Evolutionary conservation across 1,140 invertebrate genomes (phyloP), one percentile per base, ranked within the genome.

Genomic region (Drosophila truncata): DNA sequence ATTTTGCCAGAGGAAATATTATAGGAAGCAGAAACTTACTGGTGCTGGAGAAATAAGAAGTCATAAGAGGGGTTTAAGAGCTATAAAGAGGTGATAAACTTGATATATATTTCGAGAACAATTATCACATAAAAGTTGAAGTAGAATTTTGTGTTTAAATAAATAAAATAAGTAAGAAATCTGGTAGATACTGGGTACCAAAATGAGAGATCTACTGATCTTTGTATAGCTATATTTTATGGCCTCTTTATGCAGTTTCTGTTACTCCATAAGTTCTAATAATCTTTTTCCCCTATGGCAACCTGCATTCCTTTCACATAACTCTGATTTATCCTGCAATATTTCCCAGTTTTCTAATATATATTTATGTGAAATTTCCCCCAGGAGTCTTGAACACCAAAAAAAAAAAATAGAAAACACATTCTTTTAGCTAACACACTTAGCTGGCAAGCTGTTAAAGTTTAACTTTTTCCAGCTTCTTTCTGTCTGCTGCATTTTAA

Each of bases 381-480:
- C 14, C 20, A 37, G 52, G 20, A 37, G 9, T 25, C 37, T 3
- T 55, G n/a, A 14, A 54, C 69, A 46, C 70, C 39, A 33, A 59
- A 54, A 78, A 33, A 59, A 54, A 78, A 29, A 75, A 67, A 49
- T 62, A 78, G 78, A 73, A 46, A 74, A 82, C 27, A 49, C 29
- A 49, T n/a, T 65, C 59, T 81, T 62, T 35, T 10, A n/a, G 18
- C 42, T 49, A 78, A 83, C 29, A 49, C 35, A 50, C 74, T 41
- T 13, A 27, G 16, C 37, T 55, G 14, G 31, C 63, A 11, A 39
- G 67, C 52, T 55, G 20, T 55, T 55, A 23, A 55, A 55, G 14
- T 37, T 55, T 1, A 55, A 55, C 49, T 69, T 77, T 52, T 44
- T 10, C 33, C 54, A 52, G 60, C 25, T 37, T 41, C 37, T 11